phyloP scores from a whole-genome alignment of 1,140 invertebrate species.

The Zaprionus nigranus region DNA sequence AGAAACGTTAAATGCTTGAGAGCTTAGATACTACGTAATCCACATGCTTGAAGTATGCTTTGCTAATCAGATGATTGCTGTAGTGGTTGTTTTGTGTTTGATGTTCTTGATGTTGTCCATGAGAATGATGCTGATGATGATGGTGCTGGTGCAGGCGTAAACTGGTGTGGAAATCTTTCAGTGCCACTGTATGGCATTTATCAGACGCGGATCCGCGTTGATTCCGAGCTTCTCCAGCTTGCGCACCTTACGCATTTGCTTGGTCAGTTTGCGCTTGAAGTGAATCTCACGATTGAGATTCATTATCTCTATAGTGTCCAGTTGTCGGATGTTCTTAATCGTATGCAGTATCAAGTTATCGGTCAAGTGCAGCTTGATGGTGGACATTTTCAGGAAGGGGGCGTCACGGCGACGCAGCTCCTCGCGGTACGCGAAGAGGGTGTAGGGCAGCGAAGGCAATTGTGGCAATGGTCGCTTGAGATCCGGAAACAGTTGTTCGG shows the following conservation, averaged over 20 bases:
- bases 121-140: slow-evolving; percentile 1
- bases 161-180: slow-evolving; percentile 12
- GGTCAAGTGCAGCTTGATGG: slow-evolving; percentile 73
- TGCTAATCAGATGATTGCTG: neutral
- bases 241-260: slow-evolving; percentile 68
- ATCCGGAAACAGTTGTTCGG: slow-evolving; percentile 63
- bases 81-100: neutral
- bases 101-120: slow-evolving; percentile 12
- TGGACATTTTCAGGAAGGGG: slow-evolving; percentile 73
- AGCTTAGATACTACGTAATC: slow-evolving; percentile 50
- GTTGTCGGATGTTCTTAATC: slow-evolving; percentile 69
- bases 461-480: slow-evolving; percentile 66
- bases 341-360: slow-evolving; percentile 74
- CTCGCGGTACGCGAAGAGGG: slow-evolving; percentile 69
- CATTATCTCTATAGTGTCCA: slow-evolving; percentile 70
- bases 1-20: slow-evolving; percentile 51
- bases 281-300: slow-evolving; percentile 71
- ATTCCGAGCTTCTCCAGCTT: slow-evolving; percentile 73
- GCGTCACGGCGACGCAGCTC: slow-evolving; percentile 61
- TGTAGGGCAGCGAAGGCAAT: slow-evolving; percentile 68
- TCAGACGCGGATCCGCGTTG: slow-evolving; percentile 59
- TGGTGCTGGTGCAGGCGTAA: neutral
- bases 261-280: slow-evolving; percentile 69
- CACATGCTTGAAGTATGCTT: slow-evolving; percentile 75
- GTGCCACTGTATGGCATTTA: slow-evolving; percentile 46